phyloP scores from a whole-genome alignment of 2,888 invertebrate genomes.

The Andrena camellia region DNA sequence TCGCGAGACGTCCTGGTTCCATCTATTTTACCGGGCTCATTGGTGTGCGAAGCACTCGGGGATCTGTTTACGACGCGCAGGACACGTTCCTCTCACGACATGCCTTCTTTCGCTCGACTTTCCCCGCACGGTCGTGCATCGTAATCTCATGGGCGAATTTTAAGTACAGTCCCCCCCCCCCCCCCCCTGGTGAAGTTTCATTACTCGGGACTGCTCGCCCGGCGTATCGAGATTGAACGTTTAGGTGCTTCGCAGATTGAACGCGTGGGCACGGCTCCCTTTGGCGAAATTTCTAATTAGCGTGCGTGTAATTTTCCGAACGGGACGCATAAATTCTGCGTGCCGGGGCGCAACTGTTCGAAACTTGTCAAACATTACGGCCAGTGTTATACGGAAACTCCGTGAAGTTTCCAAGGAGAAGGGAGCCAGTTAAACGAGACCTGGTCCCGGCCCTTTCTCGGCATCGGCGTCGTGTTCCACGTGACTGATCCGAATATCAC shows the following conservation, averaged over 20 bases:
- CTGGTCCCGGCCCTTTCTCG: slow-evolving; percentile 23
- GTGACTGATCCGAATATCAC: slow-evolving; percentile 57
- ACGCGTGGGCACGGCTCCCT: slow-evolving; percentile 5
- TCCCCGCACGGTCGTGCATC: background rate
- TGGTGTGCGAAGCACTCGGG: slow-evolving; percentile 36
- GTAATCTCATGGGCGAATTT: background rate
- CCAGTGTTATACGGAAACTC: slow-evolving; percentile 26
- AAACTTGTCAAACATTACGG: slow-evolving; percentile 42
- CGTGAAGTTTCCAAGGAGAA: slow-evolving; percentile 28
- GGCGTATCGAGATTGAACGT: background rate
- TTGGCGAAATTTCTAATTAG: slow-evolving; percentile 20
- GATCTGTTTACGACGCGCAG: slow-evolving; percentile 19
- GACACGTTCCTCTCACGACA: background rate
- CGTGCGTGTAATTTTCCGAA: slow-evolving; percentile 32
- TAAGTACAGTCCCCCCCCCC: background rate
- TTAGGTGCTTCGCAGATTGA: background rate
- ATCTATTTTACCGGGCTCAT: slow-evolving; percentile 23
- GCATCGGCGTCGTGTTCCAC: slow-evolving; percentile 35
- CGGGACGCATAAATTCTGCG: slow-evolving; percentile 36
- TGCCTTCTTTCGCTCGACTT: background rate
- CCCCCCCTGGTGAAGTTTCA: slow-evolving; percentile 6
- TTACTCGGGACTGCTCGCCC: slow-evolving; percentile 11
- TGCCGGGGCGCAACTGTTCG: background rate
- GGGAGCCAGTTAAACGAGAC: background rate
- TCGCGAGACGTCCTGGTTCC: slow-evolving; percentile 29